phyloP scores from a whole-genome alignment of 2,797 vertebrate genomes.

The Huso huso region DNA sequence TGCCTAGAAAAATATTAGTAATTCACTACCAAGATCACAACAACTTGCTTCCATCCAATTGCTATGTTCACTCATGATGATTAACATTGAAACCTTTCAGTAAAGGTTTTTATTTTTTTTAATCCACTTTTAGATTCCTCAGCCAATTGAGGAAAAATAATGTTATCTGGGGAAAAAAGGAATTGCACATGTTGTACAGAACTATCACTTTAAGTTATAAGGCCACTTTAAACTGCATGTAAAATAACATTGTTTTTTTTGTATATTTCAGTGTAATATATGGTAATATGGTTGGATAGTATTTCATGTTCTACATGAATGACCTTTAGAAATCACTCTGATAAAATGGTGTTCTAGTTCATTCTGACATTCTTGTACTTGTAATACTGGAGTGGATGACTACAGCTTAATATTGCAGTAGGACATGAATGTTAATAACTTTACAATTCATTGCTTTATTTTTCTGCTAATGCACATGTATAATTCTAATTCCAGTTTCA shows the following conservation, averaged over 20 bases:
- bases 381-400: constrained; percentile 57
- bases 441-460: constrained; percentile 57
- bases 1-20: no score
- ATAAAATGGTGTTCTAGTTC: constrained; percentile 55
- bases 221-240: constrained; percentile 6
- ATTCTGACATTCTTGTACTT: constrained; percentile 56
- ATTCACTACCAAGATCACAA: no score
- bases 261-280: constrained; percentile 19
- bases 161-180: constrained; percentile 2
- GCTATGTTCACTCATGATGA: constrained; percentile 27
- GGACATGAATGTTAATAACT: constrained; percentile 67
- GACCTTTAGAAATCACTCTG: constrained; percentile 61
- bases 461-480: constrained; percentile 54
- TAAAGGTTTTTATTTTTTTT: constrained; percentile 18
- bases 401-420: constrained; percentile 62
- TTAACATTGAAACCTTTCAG: constrained; percentile 32
- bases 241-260: constrained; percentile 7
- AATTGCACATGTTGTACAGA: neutral
- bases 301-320: constrained; percentile 49
- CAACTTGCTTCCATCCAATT: constrained; percentile 22
- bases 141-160: constrained; percentile 2
- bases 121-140: constrained; percentile 1
- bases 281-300: constrained; percentile 36
- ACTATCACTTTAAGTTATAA: neutral
- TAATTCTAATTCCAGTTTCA: constrained; percentile 69